These are phyloP conservation scores for Amphimallon solstitiale DNA, from an alignment of 2,888 invertebrate genomes.

Conservation along the genomic window DNA sequence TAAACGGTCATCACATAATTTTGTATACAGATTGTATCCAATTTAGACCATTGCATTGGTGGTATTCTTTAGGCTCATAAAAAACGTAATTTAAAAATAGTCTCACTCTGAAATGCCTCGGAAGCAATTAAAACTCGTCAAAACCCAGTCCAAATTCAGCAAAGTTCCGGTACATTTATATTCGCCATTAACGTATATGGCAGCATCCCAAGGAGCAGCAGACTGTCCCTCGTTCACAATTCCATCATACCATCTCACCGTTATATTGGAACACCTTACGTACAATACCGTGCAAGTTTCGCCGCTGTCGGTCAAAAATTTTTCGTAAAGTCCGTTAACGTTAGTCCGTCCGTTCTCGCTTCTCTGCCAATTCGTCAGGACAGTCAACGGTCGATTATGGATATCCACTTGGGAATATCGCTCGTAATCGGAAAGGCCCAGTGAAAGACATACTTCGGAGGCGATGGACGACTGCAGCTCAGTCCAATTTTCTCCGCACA, in stretches of 20 bases:
- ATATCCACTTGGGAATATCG: slow-evolving; percentile 44
- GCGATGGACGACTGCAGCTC: slow-evolving; percentile 66
- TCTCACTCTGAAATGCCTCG: slow-evolving; percentile 61
- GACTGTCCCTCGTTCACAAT: slow-evolving; percentile 35
- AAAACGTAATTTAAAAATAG: slow-evolving; percentile 10
- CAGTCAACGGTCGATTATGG: slow-evolving; percentile 14
- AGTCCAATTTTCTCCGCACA: slow-evolving; percentile 67
- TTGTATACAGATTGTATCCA: no score
- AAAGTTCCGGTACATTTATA: slow-evolving; percentile 77
- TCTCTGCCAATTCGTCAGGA: neutral
- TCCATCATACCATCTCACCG: slow-evolving; percentile 19
- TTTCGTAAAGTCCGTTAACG: neutral
- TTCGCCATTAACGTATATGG: slow-evolving; percentile 75
- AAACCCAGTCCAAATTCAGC: slow-evolving; percentile 73
- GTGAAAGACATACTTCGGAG: slow-evolving; percentile 70
- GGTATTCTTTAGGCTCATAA: no score
- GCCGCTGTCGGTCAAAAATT: slow-evolving; percentile 25
- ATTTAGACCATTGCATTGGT: no score
- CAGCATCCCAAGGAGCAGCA: slow-evolving; percentile 78
- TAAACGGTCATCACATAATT: no score
- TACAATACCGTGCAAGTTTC: slow-evolving; percentile 67
- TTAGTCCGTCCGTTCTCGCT: neutral
- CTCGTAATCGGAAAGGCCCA: slow-evolving; percentile 70
- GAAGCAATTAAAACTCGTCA: slow-evolving; percentile 67
- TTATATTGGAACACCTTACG: slow-evolving; percentile 66